These are phyloP conservation scores for Eptesicus fuscus DNA, from an alignment of 2,113 vertebrate genomes.

Conservation along the genomic window DNA sequence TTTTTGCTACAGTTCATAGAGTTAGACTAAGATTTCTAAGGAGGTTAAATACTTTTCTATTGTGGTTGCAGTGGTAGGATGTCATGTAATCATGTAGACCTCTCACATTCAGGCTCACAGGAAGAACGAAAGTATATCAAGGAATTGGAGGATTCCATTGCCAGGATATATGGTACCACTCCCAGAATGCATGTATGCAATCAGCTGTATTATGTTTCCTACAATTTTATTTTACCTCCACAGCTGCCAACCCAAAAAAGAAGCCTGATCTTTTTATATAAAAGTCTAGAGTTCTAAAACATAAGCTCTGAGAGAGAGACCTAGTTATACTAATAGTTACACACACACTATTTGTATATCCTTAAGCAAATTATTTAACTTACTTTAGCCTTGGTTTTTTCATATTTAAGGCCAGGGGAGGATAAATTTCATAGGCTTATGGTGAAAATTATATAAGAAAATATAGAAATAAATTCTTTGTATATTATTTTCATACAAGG, in stretches of 20 bases:
- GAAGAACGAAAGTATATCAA: background rate
- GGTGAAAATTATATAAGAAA: background rate
- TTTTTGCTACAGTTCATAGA: background rate
- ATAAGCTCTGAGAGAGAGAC: background rate
- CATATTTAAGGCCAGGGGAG: background rate
- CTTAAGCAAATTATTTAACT: background rate
- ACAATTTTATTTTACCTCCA: background rate
- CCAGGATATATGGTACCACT: background rate
- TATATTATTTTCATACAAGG: background rate
- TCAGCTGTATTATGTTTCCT: background rate
- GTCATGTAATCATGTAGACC: too few relatives aligned
- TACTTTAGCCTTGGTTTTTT: background rate
- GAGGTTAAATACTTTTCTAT: background rate
- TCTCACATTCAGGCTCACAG: background rate
- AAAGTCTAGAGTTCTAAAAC: background rate
- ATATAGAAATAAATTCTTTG: background rate
- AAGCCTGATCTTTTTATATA: background rate
- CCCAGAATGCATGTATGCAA: background rate
- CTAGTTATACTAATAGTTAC: background rate
- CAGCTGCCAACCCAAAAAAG: background rate
- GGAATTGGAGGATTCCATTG: background rate
- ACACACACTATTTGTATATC: background rate
- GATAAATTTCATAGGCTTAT: background rate
- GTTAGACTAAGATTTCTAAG: background rate
- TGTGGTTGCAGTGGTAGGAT: background rate